Evolutionary conservation across 2,888 invertebrate species (phyloP), one percentile per base, ranked within the genome.

Genomic region (Athripsodes cinereus): DNA sequence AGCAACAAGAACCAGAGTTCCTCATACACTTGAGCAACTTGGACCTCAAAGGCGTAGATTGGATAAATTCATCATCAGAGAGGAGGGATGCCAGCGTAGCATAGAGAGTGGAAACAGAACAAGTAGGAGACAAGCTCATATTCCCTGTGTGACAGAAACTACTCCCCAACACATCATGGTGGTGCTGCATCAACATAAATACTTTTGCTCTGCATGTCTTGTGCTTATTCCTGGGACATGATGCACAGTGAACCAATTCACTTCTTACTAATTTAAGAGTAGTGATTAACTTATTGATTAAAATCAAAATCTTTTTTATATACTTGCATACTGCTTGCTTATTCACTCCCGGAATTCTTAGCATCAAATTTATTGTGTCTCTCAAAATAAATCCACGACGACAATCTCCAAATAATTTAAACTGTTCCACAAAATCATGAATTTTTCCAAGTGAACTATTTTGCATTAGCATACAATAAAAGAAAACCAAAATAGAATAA

Each of bases 1-100:
- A 85, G 67, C 85, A 85, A 66, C 85, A 85, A 0, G 79, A 81
- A 1, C 85, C 85, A 55, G 80, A 78, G 49, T 72, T 71, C 8
- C 80, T 72, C 74, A 81, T 80, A 1, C 80, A 79, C 62, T 79
- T 77, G 1, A 84, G 68, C n/a, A 81, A 66, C 58, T 79, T 74
- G 18, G 73, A 70, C 40, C 79, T 70, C 1, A 83, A 66, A 13
- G 72, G 69, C 11, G 68, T 66, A 1, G 70, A 69, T 1, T 75
- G 76, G 0, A 74, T 66, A 0, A 77, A 66, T 21, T 70, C 71
- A 2, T 78, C 76, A 55, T 80, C 79, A 1, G 74, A 72, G 1
- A 80, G 68, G 2, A 82, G 67, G 0, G 76, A 70, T 0, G 79
- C 71, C 1, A 85, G 68, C 0, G 79, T 77, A 59, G 78, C 79